Evolutionary conservation across 2,113 vertebrate species (phyloP), one percentile per base, ranked within the genome.

Genomic region (Mastomys natalensis): DNA sequence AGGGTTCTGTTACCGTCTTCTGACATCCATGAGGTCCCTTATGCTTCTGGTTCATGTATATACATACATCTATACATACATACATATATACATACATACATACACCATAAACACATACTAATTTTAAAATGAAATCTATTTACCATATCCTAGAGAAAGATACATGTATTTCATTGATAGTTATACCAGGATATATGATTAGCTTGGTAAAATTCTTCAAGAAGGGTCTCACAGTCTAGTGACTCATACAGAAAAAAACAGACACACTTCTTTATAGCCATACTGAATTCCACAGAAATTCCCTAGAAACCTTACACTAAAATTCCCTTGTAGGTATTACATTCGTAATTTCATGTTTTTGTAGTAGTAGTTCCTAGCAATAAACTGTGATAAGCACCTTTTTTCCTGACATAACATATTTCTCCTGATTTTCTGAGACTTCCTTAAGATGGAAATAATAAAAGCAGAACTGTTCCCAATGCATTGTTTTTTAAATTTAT

Each of bases 341-440:
- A 77, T 92, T 29, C 53, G 45, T n/a, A 80, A 92, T 73, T 78
- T 45, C 0, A 2, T 90, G 43, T 60, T n/a, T 81, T 92, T 91
- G 53, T 68, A 89, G 7, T 62, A 74, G 45, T 31, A 81, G 7
- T 85, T 68, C 7, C 40, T 87, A 70, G 12, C 34, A 62, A 66
- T 55, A n/a, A 90, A 40, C 43, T 81, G 22, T 78, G 5, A 10
- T 91, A 73, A 86, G 22, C 2, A 90, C 29, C 4, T 62, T 66
- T 90, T 68, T 87, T 55, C 58, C n/a, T 95, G 26, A 5, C 43
- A 87, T 62, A 45, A n/a, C 66, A 1, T 64, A n/a, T 76, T 78
- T 74, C 43, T 93, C 62, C 48, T n/a, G 45, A 87, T 68, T 91
- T 93, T 76, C 43, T 88, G 21, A 78, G 45, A 85, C 77, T 40